A percentile compares a stretch with the other conserved stretches of the same genome.
phyloP scores from a whole-genome alignment of 2,888 invertebrate species.

The Germaria angustata region DNA sequence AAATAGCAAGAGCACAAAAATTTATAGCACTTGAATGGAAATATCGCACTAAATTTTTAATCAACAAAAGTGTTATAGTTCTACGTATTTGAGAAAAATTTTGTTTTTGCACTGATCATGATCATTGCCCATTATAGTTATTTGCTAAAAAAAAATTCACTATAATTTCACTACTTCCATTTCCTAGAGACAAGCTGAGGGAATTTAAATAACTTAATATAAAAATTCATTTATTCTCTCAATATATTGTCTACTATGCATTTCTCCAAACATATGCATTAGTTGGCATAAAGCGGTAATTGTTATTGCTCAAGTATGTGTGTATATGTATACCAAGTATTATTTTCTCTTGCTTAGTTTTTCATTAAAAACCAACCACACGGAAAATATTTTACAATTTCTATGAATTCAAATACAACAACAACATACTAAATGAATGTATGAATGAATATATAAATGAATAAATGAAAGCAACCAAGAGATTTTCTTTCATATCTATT shows the following conservation, averaged over 20 bases:
- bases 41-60: too few species aligned
- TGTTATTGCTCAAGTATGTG: slow-evolving; percentile 7
- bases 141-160: too few species aligned
- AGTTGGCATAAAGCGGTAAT: slow-evolving; percentile 3
- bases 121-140: too few species aligned
- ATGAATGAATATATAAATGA: slow-evolving; percentile 25
- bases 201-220: neutral
- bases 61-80: too few species aligned
- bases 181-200: neutral
- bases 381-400: slow-evolving; percentile 51
- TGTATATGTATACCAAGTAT: neutral
- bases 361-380: slow-evolving; percentile 58
- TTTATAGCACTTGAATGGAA: too few species aligned
- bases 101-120: too few species aligned
- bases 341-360: slow-evolving; percentile 47
- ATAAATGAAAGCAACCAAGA: slow-evolving; percentile 42
- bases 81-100: too few species aligned
- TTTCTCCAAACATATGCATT: neutral
- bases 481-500: slow-evolving; percentile 23
- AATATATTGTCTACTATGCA: neutral
- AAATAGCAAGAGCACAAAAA: too few species aligned
- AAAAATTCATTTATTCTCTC: neutral
- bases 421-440: slow-evolving; percentile 17
- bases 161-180: neutral
- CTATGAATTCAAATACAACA: slow-evolving; percentile 46